Evolutionary conservation across 2,888 invertebrate species (phyloP).

Genomic region (Sepioteuthis lessoniana): DNA sequence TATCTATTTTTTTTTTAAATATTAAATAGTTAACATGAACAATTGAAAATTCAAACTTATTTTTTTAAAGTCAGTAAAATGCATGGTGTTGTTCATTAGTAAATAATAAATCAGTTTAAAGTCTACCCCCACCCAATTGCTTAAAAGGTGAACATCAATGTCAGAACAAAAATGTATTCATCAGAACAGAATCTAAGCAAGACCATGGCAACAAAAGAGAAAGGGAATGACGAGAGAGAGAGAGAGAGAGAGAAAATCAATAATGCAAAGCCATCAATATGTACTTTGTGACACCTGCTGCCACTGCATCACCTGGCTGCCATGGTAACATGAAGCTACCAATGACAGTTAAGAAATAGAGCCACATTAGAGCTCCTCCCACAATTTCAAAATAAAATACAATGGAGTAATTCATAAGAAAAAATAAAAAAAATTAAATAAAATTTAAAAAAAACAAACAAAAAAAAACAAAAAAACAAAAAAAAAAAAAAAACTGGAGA

Average conservation of each 20-base stretch:
- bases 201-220: neutral
- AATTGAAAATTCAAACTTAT: too few species aligned
- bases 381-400: neutral
- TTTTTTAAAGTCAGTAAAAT: too few species aligned
- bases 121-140: neutral
- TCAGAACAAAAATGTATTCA: neutral
- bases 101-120: neutral
- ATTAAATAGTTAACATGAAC: too few species aligned
- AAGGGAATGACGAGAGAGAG: neutral
- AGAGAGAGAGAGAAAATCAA: conserved; percentile 34
- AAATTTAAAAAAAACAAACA: too few species aligned
- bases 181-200: neutral
- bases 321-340: conserved; percentile 46
- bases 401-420: neutral
- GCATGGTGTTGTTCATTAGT: too few species aligned
- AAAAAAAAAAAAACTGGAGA: neutral
- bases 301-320: conserved; percentile 35
- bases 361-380: conserved; percentile 5
- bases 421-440: too few species aligned
- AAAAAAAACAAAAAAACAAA: neutral
- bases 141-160: neutral
- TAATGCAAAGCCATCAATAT: conserved; percentile 46
- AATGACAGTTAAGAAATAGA: conserved; percentile 37
- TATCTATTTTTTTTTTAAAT: too few species aligned
- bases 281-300: conserved; percentile 49